Conservation (phyloP, 2,888 invertebrate species). For the Acronicta alni region DNA sequence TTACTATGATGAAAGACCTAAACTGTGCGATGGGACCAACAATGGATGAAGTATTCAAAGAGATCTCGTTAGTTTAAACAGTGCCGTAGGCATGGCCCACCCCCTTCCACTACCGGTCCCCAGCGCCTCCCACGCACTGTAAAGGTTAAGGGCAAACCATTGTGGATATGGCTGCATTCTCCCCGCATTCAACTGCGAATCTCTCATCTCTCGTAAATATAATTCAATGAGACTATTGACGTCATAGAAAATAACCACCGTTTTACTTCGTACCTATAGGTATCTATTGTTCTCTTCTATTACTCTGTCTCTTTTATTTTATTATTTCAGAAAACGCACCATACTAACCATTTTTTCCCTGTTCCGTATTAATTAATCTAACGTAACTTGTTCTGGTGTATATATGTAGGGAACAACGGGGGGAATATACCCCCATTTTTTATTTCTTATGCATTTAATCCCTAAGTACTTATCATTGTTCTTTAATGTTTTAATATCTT, state of each 20-base stretch:
- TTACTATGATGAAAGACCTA: conserved; percentile 55
- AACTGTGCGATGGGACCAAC: conserved; percentile 69
- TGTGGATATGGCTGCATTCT: conserved; percentile 64
- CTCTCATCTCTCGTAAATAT: conserved; percentile 48
- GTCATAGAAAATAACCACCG: conserved; percentile 32
- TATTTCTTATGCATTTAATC: too few relatives aligned
- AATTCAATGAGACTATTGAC: conserved; percentile 52
- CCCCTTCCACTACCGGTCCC: conserved; percentile 40
- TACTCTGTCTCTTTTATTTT: too few relatives aligned
- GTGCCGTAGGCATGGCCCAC: conserved; percentile 64
- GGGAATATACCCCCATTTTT: too few relatives aligned
- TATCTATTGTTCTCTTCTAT: too few relatives aligned
- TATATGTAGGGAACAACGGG: too few relatives aligned
- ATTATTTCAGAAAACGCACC: too few relatives aligned
- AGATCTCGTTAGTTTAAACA: conserved; percentile 78
- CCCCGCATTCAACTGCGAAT: conserved; percentile 61
- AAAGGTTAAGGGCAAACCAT: conserved; percentile 80
- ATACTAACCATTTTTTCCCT: too few relatives aligned
- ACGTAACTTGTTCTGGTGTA: too few relatives aligned
- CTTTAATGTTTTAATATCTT: too few relatives aligned
- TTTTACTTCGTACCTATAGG: conserved; percentile 11
- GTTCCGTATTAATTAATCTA: too few relatives aligned
- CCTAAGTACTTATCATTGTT: too few relatives aligned
- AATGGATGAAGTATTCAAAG: conserved; percentile 75
- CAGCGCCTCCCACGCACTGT: conserved; percentile 64